Percentiles rank a stretch among this genome's conserved stretches.
Evolutionary conservation across 2,888 invertebrate genomes (phyloP).

Genomic region (Ferrisia virgata): DNA sequence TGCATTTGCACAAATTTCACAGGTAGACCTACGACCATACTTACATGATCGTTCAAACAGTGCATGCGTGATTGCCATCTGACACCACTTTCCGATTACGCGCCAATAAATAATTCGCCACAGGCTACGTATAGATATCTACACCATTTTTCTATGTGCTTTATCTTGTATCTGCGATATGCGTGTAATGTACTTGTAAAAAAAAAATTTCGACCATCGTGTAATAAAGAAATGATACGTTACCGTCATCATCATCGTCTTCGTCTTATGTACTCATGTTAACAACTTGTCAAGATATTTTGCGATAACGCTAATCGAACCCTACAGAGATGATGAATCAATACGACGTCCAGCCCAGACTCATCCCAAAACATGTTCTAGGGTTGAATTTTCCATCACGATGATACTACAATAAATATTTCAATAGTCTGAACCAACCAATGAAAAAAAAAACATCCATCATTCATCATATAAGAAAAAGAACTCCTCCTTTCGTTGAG

Average conservation of each 20-base stretch:
- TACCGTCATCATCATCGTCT: too few species aligned
- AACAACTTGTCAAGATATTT: not conserved
- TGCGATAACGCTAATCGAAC: not conserved
- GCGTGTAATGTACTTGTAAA: not conserved
- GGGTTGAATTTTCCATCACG: not conserved
- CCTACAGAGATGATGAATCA: not conserved
- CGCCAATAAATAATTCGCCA: not conserved
- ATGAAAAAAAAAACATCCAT: not conserved
- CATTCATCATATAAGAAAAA: too few species aligned
- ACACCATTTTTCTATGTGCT: not conserved
- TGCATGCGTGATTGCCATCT: constrained; percentile 5
- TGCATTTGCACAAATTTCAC: not conserved
- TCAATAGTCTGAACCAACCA: not conserved
- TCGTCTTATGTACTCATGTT: not conserved
- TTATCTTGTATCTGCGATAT: too few species aligned
- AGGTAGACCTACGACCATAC: too few species aligned
- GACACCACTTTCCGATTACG: not conserved
- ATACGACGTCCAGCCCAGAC: not conserved
- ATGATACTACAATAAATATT: not conserved
- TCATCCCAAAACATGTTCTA: not conserved
- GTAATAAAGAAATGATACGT: too few species aligned
- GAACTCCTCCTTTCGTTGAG: too few species aligned
- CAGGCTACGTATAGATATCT: not conserved
- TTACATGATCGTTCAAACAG: not conserved
- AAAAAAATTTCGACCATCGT: not conserved